phyloP scores from a whole-genome alignment of 2,888 invertebrate genomes.

The Melieria omissa region DNA sequence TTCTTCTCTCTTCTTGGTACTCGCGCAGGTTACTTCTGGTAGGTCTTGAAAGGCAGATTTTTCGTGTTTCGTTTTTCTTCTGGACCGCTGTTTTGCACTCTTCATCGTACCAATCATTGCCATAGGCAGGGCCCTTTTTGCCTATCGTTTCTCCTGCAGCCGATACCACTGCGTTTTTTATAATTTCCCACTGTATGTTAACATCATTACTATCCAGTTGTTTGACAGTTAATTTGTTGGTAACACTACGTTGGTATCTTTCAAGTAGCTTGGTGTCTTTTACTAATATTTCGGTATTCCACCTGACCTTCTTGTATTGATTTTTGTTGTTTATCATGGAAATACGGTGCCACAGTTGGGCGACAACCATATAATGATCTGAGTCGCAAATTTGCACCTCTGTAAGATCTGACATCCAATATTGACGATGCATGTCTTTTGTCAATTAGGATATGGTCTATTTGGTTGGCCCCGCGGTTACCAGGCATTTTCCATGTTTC shows the following conservation, averaged over 20 bases:
- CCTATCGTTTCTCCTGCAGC: no score
- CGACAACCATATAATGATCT: no score
- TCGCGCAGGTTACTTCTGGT: conserved; percentile 1
- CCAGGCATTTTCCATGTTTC: conserved; percentile 13
- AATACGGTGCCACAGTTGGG: no score
- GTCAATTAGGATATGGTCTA: conserved; percentile 5
- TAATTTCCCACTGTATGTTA: no score
- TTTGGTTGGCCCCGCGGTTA: conserved; percentile 3
- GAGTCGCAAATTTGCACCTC: not conserved
- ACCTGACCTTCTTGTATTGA: no score
- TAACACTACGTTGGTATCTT: conserved; percentile 1
- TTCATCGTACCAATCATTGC: conserved; percentile 11
- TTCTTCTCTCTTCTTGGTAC: conserved; percentile 6
- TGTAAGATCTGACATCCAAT: conserved; percentile 1
- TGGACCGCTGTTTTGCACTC: conserved; percentile 9
- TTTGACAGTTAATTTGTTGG: not conserved
- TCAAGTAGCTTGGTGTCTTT: not conserved
- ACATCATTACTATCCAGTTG: not conserved
- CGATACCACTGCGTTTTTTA: no score
- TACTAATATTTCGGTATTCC: not conserved
- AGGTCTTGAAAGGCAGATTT: not conserved
- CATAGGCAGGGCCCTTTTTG: no score
- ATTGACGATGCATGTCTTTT: conserved; percentile 7
- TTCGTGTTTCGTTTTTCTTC: conserved; percentile 5
- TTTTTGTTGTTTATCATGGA: no score